These are phyloP conservation scores for Troides helena DNA, from an alignment of 2,888 invertebrate genomes.

Conservation along the genomic window DNA sequence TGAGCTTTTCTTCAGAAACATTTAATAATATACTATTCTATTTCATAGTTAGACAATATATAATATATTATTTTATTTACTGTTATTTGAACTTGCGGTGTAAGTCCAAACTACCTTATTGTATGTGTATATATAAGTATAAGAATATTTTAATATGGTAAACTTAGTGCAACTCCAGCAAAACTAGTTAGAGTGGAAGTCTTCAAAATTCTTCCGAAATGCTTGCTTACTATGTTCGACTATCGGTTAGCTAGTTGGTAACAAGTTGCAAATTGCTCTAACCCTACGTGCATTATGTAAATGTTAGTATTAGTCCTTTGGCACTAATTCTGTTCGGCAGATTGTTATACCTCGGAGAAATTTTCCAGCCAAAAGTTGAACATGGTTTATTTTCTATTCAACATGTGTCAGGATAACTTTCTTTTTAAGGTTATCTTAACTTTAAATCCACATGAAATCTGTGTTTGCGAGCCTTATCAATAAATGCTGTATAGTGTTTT, in stretches of 20 bases:
- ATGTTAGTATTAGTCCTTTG: constrained; percentile 30
- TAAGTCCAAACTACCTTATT: neutral
- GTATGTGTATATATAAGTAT: no score
- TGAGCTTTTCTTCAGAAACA: no score
- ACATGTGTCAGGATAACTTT: neutral
- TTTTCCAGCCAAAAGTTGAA: constrained; percentile 5
- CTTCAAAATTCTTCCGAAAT: constrained; percentile 27
- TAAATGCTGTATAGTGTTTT: constrained; percentile 12
- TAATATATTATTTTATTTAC: no score
- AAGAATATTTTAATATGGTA: neutral
- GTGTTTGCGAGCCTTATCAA: neutral
- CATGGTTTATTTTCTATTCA: neutral
- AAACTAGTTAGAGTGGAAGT: constrained; percentile 27
- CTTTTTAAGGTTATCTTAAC: neutral
- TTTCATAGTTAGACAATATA: no score
- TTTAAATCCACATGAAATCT: neutral
- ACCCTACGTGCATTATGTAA: constrained; percentile 29
- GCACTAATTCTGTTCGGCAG: constrained; percentile 27
- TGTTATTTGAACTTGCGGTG: no score
- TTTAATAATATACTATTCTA: no score
- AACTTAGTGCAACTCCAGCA: neutral
- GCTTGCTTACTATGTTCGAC: constrained; percentile 27
- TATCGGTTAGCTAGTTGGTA: constrained; percentile 29
- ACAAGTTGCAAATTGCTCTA: constrained; percentile 31
- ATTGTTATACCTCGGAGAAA: constrained; percentile 22